Percentiles rank a stretch among this genome's conserved stretches.
Conservation (phyloP, 2,888 invertebrate species). For the Clanis bilineata region DNA sequence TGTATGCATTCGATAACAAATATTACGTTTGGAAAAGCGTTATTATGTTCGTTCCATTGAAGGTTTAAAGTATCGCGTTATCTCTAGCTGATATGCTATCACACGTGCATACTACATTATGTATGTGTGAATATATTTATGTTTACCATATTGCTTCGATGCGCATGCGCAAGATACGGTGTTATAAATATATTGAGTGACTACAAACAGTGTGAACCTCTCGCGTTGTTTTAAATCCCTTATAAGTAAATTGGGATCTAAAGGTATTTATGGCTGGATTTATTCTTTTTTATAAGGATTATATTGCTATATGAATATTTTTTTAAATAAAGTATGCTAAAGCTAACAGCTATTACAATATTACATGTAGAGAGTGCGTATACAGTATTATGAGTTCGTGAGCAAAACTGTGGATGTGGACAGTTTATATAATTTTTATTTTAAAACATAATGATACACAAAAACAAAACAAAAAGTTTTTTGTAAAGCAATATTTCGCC, state of each 20-base stretch:
- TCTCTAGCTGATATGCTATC: constrained; percentile 33
- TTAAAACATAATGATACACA: too few relatives aligned
- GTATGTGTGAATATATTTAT: not conserved
- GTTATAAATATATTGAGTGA: not conserved
- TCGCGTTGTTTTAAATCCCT: not conserved
- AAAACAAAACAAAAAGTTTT: too few relatives aligned
- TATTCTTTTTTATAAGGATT: too few relatives aligned
- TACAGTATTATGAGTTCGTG: too few relatives aligned
- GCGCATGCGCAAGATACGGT: not conserved
- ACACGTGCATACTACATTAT: constrained; percentile 35
- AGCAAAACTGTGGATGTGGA: too few relatives aligned
- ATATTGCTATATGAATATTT: too few relatives aligned
- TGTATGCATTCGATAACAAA: not conserved
- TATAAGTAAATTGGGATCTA: not conserved
- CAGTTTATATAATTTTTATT: too few relatives aligned
- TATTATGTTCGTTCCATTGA: constrained; percentile 28
- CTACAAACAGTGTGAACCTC: not conserved
- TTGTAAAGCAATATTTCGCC: too few relatives aligned
- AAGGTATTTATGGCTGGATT: too few relatives aligned
- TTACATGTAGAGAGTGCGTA: too few relatives aligned
- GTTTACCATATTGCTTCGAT: constrained; percentile 6
- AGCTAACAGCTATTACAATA: too few relatives aligned
- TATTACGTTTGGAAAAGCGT: constrained; percentile 22
- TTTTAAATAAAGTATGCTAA: too few relatives aligned
- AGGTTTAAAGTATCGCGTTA: constrained; percentile 33